A percentile compares a stretch with the other conserved stretches of the same genome.
Conservation (phyloP, 2,888 invertebrate genomes). For the Thyatira batis region DNA sequence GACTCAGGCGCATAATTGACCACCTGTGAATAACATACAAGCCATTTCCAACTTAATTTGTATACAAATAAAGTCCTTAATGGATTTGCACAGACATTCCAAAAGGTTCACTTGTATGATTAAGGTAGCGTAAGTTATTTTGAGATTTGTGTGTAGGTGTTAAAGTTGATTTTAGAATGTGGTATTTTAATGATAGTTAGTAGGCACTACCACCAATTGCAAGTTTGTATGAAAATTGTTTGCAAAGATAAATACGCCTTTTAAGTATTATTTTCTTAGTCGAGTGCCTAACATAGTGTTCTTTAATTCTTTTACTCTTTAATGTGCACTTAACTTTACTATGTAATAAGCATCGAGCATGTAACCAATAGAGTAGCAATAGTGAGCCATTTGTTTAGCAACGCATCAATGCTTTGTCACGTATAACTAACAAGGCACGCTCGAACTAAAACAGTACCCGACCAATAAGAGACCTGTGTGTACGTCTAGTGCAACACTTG, state of each 20-base stretch:
- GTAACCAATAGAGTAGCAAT: no score
- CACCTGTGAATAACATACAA: not conserved
- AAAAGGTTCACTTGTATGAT: not conserved
- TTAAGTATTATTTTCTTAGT: not conserved
- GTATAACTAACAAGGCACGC: no score
- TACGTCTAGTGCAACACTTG: no score
- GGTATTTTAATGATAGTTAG: not conserved
- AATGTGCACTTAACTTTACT: no score
- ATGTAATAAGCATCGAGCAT: no score
- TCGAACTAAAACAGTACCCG: no score
- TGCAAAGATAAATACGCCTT: not conserved
- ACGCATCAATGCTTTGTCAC: no score
- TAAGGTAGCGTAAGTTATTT: not conserved
- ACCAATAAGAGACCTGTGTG: no score
- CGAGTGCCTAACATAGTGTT: no score
- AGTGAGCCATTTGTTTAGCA: no score
- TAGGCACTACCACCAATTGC: constrained; percentile 7
- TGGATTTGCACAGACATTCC: constrained; percentile 12
- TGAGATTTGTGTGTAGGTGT: not conserved
- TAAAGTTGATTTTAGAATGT: not conserved
- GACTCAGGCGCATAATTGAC: constrained; percentile 9
- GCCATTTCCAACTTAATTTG: constrained; percentile 12
- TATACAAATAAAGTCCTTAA: constrained; percentile 18
- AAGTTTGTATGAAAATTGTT: constrained; percentile 5
- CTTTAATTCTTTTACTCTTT: no score